Evolutionary conservation across 2,797 vertebrate species (phyloP).

Genomic region (Urocyon cinereoargenteus): DNA sequence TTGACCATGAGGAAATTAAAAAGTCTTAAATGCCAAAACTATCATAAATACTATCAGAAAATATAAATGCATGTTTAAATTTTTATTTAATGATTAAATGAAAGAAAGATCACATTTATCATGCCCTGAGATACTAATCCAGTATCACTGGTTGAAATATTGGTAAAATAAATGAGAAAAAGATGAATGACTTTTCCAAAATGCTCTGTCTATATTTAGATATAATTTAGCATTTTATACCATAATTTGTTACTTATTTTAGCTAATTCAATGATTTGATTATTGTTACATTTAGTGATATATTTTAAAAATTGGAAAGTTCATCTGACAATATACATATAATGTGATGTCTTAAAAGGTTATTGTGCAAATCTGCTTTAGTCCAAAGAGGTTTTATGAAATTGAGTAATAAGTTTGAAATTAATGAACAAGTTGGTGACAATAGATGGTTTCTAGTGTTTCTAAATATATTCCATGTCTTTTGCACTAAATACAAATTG

Average conservation of each 20-base stretch:
- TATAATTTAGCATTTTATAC: not conserved
- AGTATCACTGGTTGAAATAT: not conserved
- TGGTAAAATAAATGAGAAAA: conserved; percentile 48
- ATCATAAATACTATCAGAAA: conserved; percentile 58
- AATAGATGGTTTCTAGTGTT: not conserved
- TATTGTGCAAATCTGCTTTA: not conserved
- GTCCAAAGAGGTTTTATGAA: not conserved
- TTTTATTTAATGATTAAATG: conserved; percentile 43
- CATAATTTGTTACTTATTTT: not conserved
- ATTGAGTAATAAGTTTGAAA: not conserved
- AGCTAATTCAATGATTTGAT: not conserved
- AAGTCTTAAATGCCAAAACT: not conserved
- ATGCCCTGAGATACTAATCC: not conserved
- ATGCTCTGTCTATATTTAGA: not conserved
- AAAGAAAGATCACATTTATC: not conserved
- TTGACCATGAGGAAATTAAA: conserved; percentile 68
- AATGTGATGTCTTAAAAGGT: not conserved
- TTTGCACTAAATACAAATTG: not conserved
- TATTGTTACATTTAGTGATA: not conserved
- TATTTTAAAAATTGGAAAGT: not conserved
- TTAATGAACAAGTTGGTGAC: not conserved
- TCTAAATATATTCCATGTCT: not conserved
- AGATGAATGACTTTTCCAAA: not conserved
- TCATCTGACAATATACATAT: not conserved
- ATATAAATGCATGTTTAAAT: conserved; percentile 48